Evolutionary conservation across 1,140 invertebrate genomes (phyloP), one percentile per base, ranked within the genome.

Genomic region (Lordiphosa clarofinis): DNA sequence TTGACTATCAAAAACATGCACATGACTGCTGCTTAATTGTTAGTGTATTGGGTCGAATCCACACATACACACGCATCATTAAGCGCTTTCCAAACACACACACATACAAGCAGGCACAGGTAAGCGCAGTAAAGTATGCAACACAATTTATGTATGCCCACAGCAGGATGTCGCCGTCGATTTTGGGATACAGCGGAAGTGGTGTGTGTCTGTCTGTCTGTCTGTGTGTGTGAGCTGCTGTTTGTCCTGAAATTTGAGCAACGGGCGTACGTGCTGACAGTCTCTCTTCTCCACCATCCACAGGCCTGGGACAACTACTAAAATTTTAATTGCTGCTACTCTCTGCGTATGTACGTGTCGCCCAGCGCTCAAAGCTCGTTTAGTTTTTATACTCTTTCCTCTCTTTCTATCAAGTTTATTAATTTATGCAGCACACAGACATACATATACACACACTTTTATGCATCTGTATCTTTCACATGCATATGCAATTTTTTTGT

Each of bases 271-370:
- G 76, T 68, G 76, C 54, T 53, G 35, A 61, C 58, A 53, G 37
- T 35, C n/a, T n/a, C 35, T 33, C n/a, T 4, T 44, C 21, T n/a
- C 24, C 6, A 7, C 15, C n/a, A 42, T 31, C 5, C 43, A 35
- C 36, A 1, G 19, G 13, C 12, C 35, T 44, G 19, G 70, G 72
- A 66, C 63, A 50, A 70, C 56, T 70, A 76, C 59, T 82, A 84
- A 76, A 84, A 82, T 84, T 82, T 82, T 82, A 82, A 82, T 82
- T 82, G 76, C 76, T 84, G 68, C 55, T 52, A 81, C 72, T 82
- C 67, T 48, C 36, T 38, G 33, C 15, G 56, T 58, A 59, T 53
- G 75, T 81, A 79, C 76, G 76, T 84, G 73, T 69, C 67, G 58
- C 56, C 50, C 67, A 38, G 72, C 46, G 56, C 67, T 69, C 72